A percentile compares a stretch with the other conserved stretches of the same genome.
Conservation (phyloP, 2,113 vertebrate species). For the Mesocricetus auratus region DNA sequence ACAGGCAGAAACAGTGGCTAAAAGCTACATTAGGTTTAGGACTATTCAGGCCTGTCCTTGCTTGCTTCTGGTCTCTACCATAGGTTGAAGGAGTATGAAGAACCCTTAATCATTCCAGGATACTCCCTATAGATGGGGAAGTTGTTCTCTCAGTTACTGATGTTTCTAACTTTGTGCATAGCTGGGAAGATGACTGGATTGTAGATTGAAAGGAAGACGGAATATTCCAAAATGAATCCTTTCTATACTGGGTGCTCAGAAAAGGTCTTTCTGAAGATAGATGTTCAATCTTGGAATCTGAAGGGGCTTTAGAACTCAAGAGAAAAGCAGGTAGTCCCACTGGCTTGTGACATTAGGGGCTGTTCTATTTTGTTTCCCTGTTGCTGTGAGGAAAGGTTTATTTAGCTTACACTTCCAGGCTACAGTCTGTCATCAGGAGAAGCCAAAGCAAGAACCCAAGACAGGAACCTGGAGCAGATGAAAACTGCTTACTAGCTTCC, state of each 20-base stretch:
- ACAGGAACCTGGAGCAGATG: neutral
- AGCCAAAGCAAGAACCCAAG: neutral
- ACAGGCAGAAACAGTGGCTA: neutral
- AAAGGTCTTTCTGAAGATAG: rapidly evolving
- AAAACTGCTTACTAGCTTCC: neutral
- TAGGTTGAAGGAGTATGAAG: neutral
- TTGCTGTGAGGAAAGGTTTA: neutral
- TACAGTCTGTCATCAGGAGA: neutral
- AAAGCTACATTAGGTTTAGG: neutral
- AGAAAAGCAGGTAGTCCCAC: rapidly evolving
- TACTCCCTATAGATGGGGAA: neutral
- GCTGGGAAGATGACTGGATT: neutral
- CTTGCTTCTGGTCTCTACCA: neutral
- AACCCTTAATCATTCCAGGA: neutral
- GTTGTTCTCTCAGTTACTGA: neutral
- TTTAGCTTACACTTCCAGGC: neutral
- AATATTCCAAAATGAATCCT: neutral
- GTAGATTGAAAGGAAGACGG: neutral
- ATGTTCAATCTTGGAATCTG: neutral
- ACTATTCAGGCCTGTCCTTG: neutral
- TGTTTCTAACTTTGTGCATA: neutral
- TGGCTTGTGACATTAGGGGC: too few species aligned
- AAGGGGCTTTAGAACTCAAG: neutral
- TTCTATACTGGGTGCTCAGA: neutral
- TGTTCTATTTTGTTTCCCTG: neutral